Evolutionary conservation across 92 coral and sea anemone genomes (phyloP).

Genomic region (Muricea muricata): DNA sequence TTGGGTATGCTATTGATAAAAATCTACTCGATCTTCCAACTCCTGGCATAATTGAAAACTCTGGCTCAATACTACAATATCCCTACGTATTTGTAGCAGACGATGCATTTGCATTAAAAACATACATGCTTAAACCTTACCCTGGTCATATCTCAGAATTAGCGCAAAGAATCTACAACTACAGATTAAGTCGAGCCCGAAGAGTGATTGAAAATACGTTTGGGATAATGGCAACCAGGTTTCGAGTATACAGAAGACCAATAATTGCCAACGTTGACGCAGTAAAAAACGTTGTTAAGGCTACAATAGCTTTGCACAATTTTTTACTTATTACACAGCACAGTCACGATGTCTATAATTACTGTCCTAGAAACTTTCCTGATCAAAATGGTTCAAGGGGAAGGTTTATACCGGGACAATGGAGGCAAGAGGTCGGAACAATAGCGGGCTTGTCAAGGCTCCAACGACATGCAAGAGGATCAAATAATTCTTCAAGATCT

Average conservation of each 20-base stretch:
- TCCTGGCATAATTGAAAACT: constrained; percentile 27
- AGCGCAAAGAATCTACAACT: constrained; percentile 31
- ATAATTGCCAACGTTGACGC: constrained; percentile 33
- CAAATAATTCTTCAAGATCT: constrained; percentile 33
- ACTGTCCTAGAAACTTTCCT: constrained; percentile 38
- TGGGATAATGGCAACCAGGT: constrained; percentile 43
- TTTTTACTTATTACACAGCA: constrained; percentile 14
- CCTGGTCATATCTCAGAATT: constrained; percentile 28
- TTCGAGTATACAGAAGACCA: constrained; percentile 35
- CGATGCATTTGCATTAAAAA: constrained; percentile 36
- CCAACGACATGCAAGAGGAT: constrained; percentile 13
- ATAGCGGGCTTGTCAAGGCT: constrained; percentile 23
- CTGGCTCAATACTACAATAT: constrained; percentile 21
- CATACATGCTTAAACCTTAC: constrained; percentile 43
- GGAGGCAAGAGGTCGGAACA: constrained; percentile 36
- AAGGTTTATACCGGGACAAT: constrained; percentile 16
- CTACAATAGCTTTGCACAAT: constrained; percentile 21
- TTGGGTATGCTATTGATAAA: constrained; percentile 46
- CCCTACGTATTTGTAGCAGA: constrained; percentile 48
- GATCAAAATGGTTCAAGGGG: constrained; percentile 24
- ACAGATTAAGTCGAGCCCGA: constrained; percentile 19
- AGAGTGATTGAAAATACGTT: constrained; percentile 28
- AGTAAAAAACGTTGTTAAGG: constrained; percentile 29
- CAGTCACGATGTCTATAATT: not conserved
- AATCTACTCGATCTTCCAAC: constrained; percentile 37